Evolutionary conservation across 2,888 invertebrate genomes (phyloP).

Genomic region (Agonum fuliginosum): DNA sequence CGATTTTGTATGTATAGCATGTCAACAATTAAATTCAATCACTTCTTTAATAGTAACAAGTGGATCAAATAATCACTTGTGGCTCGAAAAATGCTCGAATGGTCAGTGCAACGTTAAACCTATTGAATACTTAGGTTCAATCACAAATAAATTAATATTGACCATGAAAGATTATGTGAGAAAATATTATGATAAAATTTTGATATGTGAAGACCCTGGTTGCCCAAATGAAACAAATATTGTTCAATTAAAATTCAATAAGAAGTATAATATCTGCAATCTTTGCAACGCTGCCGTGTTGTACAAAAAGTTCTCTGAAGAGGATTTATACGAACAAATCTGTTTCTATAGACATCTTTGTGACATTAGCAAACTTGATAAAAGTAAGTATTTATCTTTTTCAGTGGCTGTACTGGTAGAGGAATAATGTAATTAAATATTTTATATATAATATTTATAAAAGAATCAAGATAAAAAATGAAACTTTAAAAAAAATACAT

Average conservation of each 20-base stretch:
- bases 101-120: constrained; percentile 81
- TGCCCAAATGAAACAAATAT: constrained; percentile 83
- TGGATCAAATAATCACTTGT: constrained; percentile 69
- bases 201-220: constrained; percentile 93
- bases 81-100: constrained; percentile 84
- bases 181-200: constrained; percentile 86
- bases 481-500: too few species aligned
- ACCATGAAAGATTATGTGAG: constrained; percentile 80
- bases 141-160: constrained; percentile 84
- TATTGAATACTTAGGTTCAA: constrained; percentile 78
- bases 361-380: constrained; percentile 80
- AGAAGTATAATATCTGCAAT: constrained; percentile 82
- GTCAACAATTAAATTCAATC: constrained; percentile 72
- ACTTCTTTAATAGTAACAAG: constrained; percentile 64
- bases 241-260: constrained; percentile 76
- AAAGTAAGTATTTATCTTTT: constrained; percentile 76
- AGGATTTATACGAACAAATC: constrained; percentile 88
- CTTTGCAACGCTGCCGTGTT: constrained; percentile 85
- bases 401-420: too few species aligned
- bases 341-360: constrained; percentile 87
- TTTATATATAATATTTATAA: too few species aligned
- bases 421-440: too few species aligned
- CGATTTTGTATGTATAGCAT: constrained; percentile 74
- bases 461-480: too few species aligned
- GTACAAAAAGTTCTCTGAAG: constrained; percentile 87